Conservation (phyloP, 2,797 vertebrate species). For the Ptychobarbus kaznakovi region DNA sequence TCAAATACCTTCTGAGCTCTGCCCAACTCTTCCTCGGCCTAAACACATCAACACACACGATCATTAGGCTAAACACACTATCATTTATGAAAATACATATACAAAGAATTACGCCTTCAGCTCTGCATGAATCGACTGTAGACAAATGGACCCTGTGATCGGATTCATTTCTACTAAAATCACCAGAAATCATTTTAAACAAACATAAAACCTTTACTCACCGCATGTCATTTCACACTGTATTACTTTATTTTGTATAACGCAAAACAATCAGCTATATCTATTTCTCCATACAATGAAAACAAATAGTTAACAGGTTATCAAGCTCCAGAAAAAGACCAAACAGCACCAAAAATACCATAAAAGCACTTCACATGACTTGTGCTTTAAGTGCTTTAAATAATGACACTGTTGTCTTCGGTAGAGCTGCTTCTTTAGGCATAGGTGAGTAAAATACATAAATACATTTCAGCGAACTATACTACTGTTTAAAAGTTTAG, state of each 20-base stretch:
- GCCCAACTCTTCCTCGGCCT: constrained; percentile 96
- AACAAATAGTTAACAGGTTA: background rate
- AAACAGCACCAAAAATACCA: background rate
- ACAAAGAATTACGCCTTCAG: background rate
- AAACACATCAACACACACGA: constrained; percentile 45
- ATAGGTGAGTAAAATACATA: background rate
- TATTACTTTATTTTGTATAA: background rate
- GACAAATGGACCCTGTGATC: background rate
- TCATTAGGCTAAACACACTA: constrained; percentile 1
- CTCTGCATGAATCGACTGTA: background rate
- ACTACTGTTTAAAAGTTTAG: background rate
- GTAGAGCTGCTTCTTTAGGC: too few relatives aligned
- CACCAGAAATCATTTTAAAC: background rate
- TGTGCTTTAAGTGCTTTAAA: background rate
- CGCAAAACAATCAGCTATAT: background rate
- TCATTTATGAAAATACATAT: constrained; percentile 17
- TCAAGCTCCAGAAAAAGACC: background rate
- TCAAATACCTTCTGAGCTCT: constrained; percentile 98
- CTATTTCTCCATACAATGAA: background rate
- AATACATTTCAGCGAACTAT: background rate
- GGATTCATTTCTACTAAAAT: background rate
- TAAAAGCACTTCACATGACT: background rate
- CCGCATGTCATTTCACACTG: background rate
- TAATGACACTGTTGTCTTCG: too few relatives aligned
- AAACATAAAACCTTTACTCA: constrained; percentile 2